Evolutionary conservation across 2,797 vertebrate genomes (phyloP).

Genomic region (Melanotaenia parkinsoni): DNA sequence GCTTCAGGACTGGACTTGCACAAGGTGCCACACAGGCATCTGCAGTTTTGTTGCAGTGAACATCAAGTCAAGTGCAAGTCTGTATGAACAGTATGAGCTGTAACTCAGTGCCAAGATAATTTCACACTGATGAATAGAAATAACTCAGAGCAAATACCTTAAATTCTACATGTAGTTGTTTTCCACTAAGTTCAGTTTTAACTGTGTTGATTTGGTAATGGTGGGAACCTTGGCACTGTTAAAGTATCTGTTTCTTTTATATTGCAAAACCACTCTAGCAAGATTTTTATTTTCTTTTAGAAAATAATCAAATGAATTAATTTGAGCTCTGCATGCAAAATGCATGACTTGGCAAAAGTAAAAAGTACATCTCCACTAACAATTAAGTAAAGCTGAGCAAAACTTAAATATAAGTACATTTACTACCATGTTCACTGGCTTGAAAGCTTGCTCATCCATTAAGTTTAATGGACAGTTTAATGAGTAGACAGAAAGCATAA

Average conservation of each 20-base stretch:
- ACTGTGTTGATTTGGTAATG: not conserved
- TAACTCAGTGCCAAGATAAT: conserved; percentile 25
- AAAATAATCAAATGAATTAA: too few species aligned
- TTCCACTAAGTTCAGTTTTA: not conserved
- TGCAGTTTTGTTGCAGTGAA: conserved; percentile 20
- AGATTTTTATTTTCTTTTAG: not conserved
- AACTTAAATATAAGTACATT: not conserved
- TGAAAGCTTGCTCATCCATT: not conserved
- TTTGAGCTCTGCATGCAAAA: not conserved
- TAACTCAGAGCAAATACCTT: not conserved
- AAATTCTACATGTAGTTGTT: not conserved
- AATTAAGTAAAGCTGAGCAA: not conserved
- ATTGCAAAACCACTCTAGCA: not conserved
- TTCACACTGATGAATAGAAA: conserved; percentile 16
- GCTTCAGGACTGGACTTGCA: conserved; percentile 48
- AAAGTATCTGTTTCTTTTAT: conserved; percentile 7
- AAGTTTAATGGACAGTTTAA: conserved; percentile 10
- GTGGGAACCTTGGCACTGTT: not conserved
- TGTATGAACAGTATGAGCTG: conserved; percentile 1
- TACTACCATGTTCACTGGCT: conserved; percentile 6
- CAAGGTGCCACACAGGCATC: conserved; percentile 56
- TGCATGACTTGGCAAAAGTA: not conserved
- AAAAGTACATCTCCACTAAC: not conserved
- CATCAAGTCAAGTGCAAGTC: conserved; percentile 39
- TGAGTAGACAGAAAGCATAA: conserved; percentile 3